These are phyloP conservation scores for Helicoverpa assulta DNA, from an alignment of 2,888 invertebrate genomes.

Conservation along the genomic window DNA sequence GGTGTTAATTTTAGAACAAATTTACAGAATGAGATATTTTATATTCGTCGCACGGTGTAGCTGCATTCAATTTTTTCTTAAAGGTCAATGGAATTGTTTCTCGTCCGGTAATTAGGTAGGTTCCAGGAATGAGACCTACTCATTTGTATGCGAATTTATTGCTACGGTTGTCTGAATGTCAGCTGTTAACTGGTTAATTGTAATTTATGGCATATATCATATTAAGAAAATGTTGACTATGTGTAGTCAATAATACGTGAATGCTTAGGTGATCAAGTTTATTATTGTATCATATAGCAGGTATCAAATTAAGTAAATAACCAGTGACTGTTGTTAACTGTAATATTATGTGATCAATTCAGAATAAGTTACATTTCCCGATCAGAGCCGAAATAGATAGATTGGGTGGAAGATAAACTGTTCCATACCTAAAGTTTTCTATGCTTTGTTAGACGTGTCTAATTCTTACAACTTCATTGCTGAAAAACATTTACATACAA, in stretches of 20 bases:
- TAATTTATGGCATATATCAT: slow-evolving; percentile 25
- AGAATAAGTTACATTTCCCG: too few relatives aligned
- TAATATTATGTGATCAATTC: too few relatives aligned
- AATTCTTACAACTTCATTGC: too few relatives aligned
- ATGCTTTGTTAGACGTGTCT: too few relatives aligned
- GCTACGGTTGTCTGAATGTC: slow-evolving; percentile 10
- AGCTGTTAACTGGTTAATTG: slow-evolving; percentile 15
- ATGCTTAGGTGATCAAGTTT: background rate
- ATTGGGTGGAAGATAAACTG: too few relatives aligned
- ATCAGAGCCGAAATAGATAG: too few relatives aligned
- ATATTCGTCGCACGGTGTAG: background rate
- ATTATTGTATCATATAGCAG: too few relatives aligned
- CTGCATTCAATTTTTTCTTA: slow-evolving; percentile 18
- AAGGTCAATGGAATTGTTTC: slow-evolving; percentile 26
- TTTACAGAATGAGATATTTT: slow-evolving; percentile 9
- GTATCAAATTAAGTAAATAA: too few relatives aligned
- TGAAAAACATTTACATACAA: too few relatives aligned
- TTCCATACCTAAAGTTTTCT: too few relatives aligned
- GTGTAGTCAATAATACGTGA: background rate
- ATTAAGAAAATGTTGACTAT: slow-evolving; percentile 4
- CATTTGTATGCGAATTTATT: slow-evolving; percentile 21
- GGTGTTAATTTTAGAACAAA: slow-evolving; percentile 42
- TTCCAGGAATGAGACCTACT: background rate
- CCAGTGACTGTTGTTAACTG: too few relatives aligned
- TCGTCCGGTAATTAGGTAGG: slow-evolving; percentile 19